Base-by-base conservation (phyloP, 2,888 invertebrate species). In the Merodon equestris region DNA sequence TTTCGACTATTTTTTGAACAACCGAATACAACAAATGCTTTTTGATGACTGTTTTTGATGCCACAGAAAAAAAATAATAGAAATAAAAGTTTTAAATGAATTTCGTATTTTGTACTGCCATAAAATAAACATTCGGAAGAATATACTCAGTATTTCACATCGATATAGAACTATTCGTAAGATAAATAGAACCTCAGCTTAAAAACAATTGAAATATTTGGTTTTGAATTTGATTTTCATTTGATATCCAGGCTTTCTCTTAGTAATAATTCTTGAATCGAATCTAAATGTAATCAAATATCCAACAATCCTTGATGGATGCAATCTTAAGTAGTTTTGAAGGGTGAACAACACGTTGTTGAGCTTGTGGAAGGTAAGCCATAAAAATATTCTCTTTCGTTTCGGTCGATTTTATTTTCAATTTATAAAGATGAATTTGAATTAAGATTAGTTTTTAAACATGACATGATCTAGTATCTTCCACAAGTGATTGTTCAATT, bases 41-140 rank as follows among this genome's bases (percentile, higher is more conserved):
- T 70, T 61, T 67, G 15, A 68, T 40, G 38, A 42, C 19, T 54
- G 48, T 57, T 47, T 60, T 27, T 44, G 27, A 36, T 19, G 48
- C 73, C 60, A 74, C 17, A 48, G 27, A 27, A 44, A 14, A 54
- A 47, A 34, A 63, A 56, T 9, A 40, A n/a, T n/a, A 38, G 12
- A 56, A 58, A 72, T 34, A 53, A 47, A 74, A 58, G 68, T 73
- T 74, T 68, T 68, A 70, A 64, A 81, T 15, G 45, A 70, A 61
- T 70, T 70, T 75, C 58, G 60, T 75, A 71, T 71, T 71, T 81
- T 64, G 50, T 76, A 76, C 71, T 75, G 71, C 75, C 66, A 75
- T 67, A 76, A 68, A 45, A 67, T 12, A 51, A 72, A 61, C 50
- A 17, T 42, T 36, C 27, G 9, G 5, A 61, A 44, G 15, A 63